Evolutionary conservation across 2,113 vertebrate genomes (phyloP).

Genomic region (Vidua macroura): DNA sequence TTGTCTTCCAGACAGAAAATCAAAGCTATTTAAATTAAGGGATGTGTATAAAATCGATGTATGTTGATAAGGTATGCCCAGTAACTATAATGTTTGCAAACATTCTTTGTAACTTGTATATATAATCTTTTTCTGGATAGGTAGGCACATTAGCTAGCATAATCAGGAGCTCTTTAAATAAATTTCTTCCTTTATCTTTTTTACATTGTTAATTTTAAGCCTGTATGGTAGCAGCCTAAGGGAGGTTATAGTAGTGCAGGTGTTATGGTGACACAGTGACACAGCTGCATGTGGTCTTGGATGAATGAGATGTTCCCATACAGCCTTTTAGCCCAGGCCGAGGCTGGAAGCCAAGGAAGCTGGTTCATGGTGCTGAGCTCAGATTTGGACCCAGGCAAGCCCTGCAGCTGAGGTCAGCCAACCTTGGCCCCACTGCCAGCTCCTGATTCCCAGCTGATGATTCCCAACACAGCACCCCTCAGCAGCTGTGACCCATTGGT

Average conservation of each 20-base stretch:
- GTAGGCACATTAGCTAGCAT: neutral
- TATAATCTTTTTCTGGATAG: slow-evolving; percentile 17
- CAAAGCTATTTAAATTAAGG: slow-evolving; percentile 76
- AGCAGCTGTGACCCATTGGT: neutral
- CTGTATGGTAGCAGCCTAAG: neutral
- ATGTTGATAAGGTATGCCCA: slow-evolving; percentile 64
- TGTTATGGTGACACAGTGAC: neutral
- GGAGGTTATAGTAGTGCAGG: neutral
- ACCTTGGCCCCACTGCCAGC: neutral
- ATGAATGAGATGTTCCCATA: neutral
- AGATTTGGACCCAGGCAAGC: neutral
- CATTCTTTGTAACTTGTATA: slow-evolving; percentile 26
- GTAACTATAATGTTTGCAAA: slow-evolving; percentile 64
- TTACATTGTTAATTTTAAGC: neutral
- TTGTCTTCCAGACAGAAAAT: slow-evolving; percentile 76
- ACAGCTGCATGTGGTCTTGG: rapidly evolving
- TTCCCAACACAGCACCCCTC: rapidly evolving
- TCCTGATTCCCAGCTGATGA: neutral
- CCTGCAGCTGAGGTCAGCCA: neutral
- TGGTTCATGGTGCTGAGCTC: neutral
- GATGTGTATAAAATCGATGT: slow-evolving; percentile 72
- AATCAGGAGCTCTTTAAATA: neutral
- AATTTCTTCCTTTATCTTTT: neutral
- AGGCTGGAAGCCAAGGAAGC: neutral
- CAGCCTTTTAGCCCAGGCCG: neutral